A percentile compares a stretch with the other conserved stretches of the same genome.
Evolutionary conservation across 2,797 vertebrate genomes (phyloP).

Genomic region (Potorous gilbertii): DNA sequence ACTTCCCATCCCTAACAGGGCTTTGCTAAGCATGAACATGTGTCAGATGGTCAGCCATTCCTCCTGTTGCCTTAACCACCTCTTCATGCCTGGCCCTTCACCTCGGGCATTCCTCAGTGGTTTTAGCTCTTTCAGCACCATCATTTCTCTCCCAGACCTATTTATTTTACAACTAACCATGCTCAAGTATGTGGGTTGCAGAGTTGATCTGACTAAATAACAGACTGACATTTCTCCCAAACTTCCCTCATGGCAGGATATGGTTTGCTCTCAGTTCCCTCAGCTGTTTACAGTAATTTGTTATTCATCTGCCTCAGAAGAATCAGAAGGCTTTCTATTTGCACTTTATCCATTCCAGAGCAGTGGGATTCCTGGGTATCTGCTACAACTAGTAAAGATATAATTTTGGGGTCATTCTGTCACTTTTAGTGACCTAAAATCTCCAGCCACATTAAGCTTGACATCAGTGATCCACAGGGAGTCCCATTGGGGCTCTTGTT

Average conservation of each 20-base stretch:
- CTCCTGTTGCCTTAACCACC: not conserved
- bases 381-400: not conserved
- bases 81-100: not conserved
- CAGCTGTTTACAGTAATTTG: not conserved
- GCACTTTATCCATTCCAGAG: not conserved
- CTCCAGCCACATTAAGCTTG: not conserved
- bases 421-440: not conserved
- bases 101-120: not conserved
- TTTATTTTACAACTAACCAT: constrained; percentile 13
- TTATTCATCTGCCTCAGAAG: constrained; percentile 10
- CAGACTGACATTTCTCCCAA: constrained; percentile 4
- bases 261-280: not conserved
- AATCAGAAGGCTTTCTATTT: constrained; percentile 20
- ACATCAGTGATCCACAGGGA: not conserved
- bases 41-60: not conserved
- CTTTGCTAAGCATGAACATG: constrained; percentile 18
- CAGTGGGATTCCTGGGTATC: not conserved
- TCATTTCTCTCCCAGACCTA: not conserved
- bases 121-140: not conserved
- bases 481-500: constrained; percentile 33
- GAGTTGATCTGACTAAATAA: not conserved
- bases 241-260: not conserved
- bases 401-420: not conserved
- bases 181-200: not conserved
- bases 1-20: constrained; percentile 20